These are phyloP conservation scores for Agonopterix alstromeriana DNA, from an alignment of 2,888 invertebrate species.

Conservation along the genomic window DNA sequence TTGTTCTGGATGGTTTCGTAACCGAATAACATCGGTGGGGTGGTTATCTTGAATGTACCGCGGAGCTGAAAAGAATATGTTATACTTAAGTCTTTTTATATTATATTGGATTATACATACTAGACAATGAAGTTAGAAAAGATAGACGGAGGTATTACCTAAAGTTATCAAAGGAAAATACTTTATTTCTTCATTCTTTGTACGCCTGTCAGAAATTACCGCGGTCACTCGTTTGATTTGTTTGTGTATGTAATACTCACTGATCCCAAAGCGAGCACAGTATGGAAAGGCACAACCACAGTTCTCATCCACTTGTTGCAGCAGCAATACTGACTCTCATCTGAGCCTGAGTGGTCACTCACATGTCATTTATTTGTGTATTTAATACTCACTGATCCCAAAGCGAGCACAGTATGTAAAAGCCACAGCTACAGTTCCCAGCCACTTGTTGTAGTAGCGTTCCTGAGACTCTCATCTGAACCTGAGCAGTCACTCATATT, in stretches of 20 bases:
- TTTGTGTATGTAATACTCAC: no score
- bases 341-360: constrained; percentile 54
- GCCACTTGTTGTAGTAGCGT: constrained; percentile 84
- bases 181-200: no score
- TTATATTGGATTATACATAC: no score
- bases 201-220: no score
- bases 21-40: constrained; percentile 86
- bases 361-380: constrained; percentile 24
- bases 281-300: constrained; percentile 85
- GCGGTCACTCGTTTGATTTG: no score
- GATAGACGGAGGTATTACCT: no score
- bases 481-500: constrained; percentile 54
- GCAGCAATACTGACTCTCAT: constrained; percentile 77
- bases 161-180: no score
- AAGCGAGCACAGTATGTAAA: constrained; percentile 82
- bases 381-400: constrained; percentile 76
- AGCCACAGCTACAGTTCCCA: constrained; percentile 89
- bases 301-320: constrained; percentile 89
- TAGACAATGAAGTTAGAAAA: no score
- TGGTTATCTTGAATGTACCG: constrained; percentile 86
- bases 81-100: not conserved
- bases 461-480: constrained; percentile 77
- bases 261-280: constrained; percentile 81
- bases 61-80: constrained; percentile 79
- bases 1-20: constrained; percentile 62